A percentile compares a stretch with the other conserved stretches of the same genome.
Conservation (phyloP, 2,797 vertebrate species). For the Dryobates pubescens region DNA sequence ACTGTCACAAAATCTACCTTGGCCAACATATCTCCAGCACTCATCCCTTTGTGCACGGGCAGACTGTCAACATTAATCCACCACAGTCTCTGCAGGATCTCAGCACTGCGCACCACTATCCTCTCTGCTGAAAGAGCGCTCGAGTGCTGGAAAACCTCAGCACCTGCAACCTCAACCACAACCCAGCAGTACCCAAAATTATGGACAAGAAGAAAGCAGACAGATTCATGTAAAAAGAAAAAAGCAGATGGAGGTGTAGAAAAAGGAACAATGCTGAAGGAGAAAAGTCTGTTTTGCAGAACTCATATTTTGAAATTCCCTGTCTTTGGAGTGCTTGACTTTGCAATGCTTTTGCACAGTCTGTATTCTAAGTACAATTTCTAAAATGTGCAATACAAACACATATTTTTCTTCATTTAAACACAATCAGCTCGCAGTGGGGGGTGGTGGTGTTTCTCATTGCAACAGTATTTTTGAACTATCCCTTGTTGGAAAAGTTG, state of each 20-base stretch:
- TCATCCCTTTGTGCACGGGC: not conserved
- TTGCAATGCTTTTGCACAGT: not conserved
- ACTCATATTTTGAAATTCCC: not conserved
- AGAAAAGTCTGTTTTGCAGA: not conserved
- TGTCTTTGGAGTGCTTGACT: not conserved
- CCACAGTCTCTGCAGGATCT: not conserved
- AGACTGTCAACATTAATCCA: not conserved
- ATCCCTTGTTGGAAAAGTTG: not conserved
- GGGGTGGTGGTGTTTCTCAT: not conserved
- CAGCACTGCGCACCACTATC: not conserved
- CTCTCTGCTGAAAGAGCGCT: not conserved
- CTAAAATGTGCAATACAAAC: not conserved
- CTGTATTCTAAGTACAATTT: not conserved
- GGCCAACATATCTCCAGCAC: not conserved
- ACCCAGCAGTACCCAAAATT: not conserved
- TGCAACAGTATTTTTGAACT: not conserved
- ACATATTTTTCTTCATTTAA: not conserved
- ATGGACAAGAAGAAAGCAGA: not conserved
- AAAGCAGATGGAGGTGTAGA: not conserved
- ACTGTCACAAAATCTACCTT: not conserved
- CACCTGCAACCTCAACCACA: not conserved
- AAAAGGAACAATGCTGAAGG: not conserved
- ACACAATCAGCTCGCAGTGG: not conserved
- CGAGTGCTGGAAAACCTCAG: not conserved
- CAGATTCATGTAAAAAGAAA: not conserved